Evolutionary conservation across 1,140 invertebrate genomes (phyloP), one percentile per base, ranked within the genome.

Genomic region (Drosophila watanabei): DNA sequence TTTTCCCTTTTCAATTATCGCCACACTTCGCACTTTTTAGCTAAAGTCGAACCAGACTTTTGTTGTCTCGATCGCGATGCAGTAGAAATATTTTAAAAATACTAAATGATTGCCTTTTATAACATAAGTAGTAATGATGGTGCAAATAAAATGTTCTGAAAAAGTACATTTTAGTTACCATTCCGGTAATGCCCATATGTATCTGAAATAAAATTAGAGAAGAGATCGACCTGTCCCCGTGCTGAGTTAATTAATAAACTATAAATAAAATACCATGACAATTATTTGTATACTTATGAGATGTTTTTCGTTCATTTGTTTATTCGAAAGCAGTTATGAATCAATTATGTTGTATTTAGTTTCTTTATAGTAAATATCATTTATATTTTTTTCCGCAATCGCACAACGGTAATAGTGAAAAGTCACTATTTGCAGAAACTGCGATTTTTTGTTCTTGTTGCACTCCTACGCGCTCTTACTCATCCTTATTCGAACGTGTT

Each of bases 321-420:
- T 89, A 86, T 89, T 90, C 68, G 80, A 86, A 88, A 90, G 79
- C 82, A 64, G 75, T 66, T 70, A 80, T 56, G 52, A 76, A 77
- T 84, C 60, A 60, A 65, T 68, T 61, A 80, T 79, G 61, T 75
- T 75, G 20, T 61, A 24, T 56, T 72, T 86, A 85, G 86, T 82
- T 72, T 70, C 60, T 75, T 80, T 85, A 85, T 76, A 90, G 63
- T 73, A 76, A 89, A 81, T 89, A 86, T 83, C 66, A 71, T 70
- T 72, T 64, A 84, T 78, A 66, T 81, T 73, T 72, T 45, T 61
- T 46, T 70, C 51, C 68, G 75, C 45, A 79, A 52, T 69, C 49
- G 60, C 49, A 54, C 37, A 58, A 60, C 54, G 64, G 61, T 80
- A 83, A 86, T 72, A 70, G 72, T 80, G 80, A 71, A 85, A 61